phyloP scores from a whole-genome alignment of 2,888 invertebrate species.

The Oscheius sp. region DNA sequence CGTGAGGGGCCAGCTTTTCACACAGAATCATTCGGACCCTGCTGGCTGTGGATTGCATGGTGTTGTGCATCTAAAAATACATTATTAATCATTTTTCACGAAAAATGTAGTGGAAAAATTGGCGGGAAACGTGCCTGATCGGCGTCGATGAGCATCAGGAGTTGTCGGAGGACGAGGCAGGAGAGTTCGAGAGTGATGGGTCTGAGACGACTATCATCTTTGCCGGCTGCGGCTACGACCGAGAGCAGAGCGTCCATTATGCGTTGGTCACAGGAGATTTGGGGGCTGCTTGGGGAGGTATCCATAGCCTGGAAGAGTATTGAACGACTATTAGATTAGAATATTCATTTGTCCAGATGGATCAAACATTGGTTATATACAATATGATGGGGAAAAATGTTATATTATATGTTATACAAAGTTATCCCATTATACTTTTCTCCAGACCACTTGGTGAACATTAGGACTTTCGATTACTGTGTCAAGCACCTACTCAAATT shows the following conservation, averaged over 20 bases:
- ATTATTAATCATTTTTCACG: neutral
- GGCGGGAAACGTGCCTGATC: slow-evolving; percentile 47
- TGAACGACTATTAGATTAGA: too few relatives aligned
- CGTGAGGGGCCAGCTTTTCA: slow-evolving; percentile 48
- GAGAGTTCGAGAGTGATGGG: slow-evolving; percentile 91
- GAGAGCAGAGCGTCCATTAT: slow-evolving; percentile 53
- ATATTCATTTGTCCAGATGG: too few relatives aligned
- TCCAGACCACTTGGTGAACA: too few relatives aligned
- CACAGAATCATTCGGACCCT: slow-evolving; percentile 77
- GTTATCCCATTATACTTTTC: too few relatives aligned
- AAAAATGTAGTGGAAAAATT: neutral
- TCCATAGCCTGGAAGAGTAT: neutral
- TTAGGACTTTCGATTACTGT: too few relatives aligned
- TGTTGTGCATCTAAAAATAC: slow-evolving; percentile 43
- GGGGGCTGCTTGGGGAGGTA: neutral
- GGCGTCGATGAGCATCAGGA: slow-evolving; percentile 77
- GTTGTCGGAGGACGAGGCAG: slow-evolving; percentile 83
- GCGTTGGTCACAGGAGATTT: slow-evolving; percentile 44
- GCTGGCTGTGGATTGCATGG: slow-evolving; percentile 40
- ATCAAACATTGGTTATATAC: too few relatives aligned
- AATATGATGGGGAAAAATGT: neutral
- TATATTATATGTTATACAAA: neutral
- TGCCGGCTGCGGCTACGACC: slow-evolving; percentile 46
- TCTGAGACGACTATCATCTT: slow-evolving; percentile 85
- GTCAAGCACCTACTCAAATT: too few relatives aligned